phyloP scores from a whole-genome alignment of 2,888 invertebrate species.

The Galerucella nymphaeae region DNA sequence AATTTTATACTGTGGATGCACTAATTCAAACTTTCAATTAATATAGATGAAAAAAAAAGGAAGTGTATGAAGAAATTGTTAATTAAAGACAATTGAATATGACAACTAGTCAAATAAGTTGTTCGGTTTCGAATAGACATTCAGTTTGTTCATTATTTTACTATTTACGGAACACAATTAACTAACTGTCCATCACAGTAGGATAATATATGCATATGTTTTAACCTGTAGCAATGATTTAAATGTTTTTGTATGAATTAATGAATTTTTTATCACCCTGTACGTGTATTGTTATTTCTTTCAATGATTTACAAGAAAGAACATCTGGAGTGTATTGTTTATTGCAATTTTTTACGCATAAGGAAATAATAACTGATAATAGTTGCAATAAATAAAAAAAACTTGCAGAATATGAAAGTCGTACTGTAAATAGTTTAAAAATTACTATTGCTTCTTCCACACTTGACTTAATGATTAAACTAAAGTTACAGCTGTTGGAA shows the following conservation, averaged over 20 bases:
- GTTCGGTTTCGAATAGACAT: not conserved
- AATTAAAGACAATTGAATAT: not conserved
- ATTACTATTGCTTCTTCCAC: not conserved
- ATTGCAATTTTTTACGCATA: not conserved
- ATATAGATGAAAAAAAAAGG: not conserved
- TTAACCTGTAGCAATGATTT: not conserved
- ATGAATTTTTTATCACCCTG: not conserved
- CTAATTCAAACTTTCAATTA: not conserved
- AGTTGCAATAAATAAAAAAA: not conserved
- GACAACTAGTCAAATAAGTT: too few species aligned
- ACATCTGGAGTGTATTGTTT: constrained; percentile 2
- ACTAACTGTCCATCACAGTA: not conserved
- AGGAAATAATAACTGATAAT: constrained; percentile 1
- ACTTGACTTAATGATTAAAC: too few species aligned
- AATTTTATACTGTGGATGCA: not conserved
- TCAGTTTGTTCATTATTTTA: not conserved
- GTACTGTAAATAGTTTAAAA: not conserved
- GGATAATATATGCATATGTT: not conserved
- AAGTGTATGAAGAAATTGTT: constrained; percentile 22
- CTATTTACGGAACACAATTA: not conserved
- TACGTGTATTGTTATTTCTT: not conserved
- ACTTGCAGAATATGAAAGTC: constrained; percentile 2
- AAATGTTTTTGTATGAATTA: constrained; percentile 4
- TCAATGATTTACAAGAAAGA: not conserved
- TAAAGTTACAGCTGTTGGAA: too few species aligned